Evolutionary conservation across 2,888 invertebrate genomes (phyloP).

Genomic region (Protodeltote pygarga): DNA sequence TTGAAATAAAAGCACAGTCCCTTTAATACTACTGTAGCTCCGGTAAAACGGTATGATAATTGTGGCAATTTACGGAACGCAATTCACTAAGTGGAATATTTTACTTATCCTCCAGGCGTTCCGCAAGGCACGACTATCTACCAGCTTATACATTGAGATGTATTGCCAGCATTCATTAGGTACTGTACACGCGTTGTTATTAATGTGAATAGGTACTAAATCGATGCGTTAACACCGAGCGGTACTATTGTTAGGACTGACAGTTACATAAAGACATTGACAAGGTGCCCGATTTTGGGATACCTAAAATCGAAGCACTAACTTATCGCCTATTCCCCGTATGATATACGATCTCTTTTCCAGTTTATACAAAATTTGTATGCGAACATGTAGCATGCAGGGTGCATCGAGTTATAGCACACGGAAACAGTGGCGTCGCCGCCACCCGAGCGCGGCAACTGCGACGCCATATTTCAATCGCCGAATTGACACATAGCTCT

Average conservation of each 20-base stretch:
- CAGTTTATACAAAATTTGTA: constrained; percentile 41
- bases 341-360: constrained; percentile 61
- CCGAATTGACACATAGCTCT: constrained; percentile 83
- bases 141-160: constrained; percentile 73
- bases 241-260: constrained; percentile 9
- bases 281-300: constrained; percentile 52
- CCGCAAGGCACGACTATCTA: constrained; percentile 73
- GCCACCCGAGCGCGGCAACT: constrained; percentile 62
- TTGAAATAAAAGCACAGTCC: constrained; percentile 36
- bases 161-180: constrained; percentile 76
- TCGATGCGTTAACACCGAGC: constrained; percentile 40
- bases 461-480: constrained; percentile 83
- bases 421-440: constrained; percentile 90
- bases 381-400: constrained; percentile 58
- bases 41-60: constrained; percentile 71
- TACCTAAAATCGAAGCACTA: constrained; percentile 35
- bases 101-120: constrained; percentile 77
- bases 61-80: constrained; percentile 73
- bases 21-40: constrained; percentile 37
- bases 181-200: constrained; percentile 58
- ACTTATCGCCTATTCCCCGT: constrained; percentile 33
- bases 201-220: constrained; percentile 46
- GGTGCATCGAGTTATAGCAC: constrained; percentile 66
- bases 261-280: constrained; percentile 33
- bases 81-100: constrained; percentile 81